Conservation (phyloP, 64 coral and sea anemone genomes). For the Stylophora pistillata region DNA sequence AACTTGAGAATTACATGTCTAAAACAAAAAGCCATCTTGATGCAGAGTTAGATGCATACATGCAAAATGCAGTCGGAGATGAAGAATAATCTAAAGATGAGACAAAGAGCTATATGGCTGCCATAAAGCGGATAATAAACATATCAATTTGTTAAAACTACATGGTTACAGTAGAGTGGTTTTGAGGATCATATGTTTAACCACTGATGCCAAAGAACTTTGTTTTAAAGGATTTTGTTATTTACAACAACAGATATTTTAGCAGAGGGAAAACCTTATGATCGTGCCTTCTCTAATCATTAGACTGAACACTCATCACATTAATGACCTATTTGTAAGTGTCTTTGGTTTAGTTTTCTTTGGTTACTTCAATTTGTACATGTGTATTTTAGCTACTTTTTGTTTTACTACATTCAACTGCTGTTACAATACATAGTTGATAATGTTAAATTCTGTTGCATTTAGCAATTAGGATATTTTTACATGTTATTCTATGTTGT, state of each 20-base stretch:
- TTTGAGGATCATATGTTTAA: not conserved
- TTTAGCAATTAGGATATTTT: no score
- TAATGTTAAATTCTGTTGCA: no score
- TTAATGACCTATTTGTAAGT: no score
- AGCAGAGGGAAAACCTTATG: not conserved
- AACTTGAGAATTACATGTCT: conserved; percentile 92
- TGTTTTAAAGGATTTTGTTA: not conserved
- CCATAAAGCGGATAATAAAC: not conserved
- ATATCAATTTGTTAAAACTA: not conserved
- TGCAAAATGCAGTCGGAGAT: conserved; percentile 63
- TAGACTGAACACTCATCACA: no score
- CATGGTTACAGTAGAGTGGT: not conserved
- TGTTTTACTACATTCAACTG: no score
- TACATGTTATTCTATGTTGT: no score
- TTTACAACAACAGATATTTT: not conserved
- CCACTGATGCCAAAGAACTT: not conserved
- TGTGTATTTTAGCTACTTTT: no score
- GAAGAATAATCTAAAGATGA: not conserved
- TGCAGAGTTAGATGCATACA: conserved; percentile 88
- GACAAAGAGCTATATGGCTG: not conserved
- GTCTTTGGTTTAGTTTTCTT: no score
- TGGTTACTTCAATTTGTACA: no score
- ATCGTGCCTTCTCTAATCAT: no score
- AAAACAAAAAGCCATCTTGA: conserved; percentile 90
- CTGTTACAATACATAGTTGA: no score